Evolutionary conservation across 1,140 invertebrate species (phyloP).

Genomic region (Hyles euphorbiae): DNA sequence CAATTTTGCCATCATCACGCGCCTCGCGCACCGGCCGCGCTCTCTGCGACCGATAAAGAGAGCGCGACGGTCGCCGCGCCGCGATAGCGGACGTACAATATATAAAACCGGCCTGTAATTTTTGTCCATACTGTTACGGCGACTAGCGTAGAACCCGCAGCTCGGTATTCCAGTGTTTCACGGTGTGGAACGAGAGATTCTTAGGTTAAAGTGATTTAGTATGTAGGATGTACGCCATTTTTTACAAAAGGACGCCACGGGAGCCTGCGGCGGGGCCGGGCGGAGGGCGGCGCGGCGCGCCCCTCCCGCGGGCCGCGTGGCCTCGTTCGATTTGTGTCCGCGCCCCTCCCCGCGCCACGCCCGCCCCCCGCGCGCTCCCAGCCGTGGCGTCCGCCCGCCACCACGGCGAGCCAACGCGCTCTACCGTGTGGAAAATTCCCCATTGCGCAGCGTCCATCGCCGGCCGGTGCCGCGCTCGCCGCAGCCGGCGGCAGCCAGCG

Average conservation of each 20-base stretch:
- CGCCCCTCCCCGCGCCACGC: slow-evolving; percentile 28
- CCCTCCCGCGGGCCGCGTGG: slow-evolving; percentile 45
- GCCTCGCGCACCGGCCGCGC: slow-evolving; percentile 49
- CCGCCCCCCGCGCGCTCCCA: slow-evolving; percentile 32
- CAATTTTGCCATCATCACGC: slow-evolving; percentile 68
- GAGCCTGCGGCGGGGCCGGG: slow-evolving; percentile 27
- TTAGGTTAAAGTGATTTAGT: slow-evolving; percentile 68
- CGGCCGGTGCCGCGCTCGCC: slow-evolving; percentile 11
- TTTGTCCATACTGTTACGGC: slow-evolving; percentile 63
- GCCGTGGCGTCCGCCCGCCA: slow-evolving; percentile 35
- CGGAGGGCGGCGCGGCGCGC: slow-evolving; percentile 24
- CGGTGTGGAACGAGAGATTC: slow-evolving; percentile 66
- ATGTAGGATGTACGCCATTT: slow-evolving; percentile 62
- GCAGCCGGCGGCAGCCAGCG: slow-evolving; percentile 16
- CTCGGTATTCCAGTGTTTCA: slow-evolving; percentile 63
- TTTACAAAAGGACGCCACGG: slow-evolving; percentile 56
- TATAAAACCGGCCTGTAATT: slow-evolving; percentile 59
- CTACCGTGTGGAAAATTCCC: slow-evolving; percentile 49
- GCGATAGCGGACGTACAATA: slow-evolving; percentile 41
- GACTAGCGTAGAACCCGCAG: slow-evolving; percentile 59
- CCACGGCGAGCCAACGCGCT: slow-evolving; percentile 50
- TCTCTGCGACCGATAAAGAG: slow-evolving; percentile 64
- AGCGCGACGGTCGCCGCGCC: slow-evolving; percentile 55
- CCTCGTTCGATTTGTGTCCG: slow-evolving; percentile 63
- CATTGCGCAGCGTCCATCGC: slow-evolving; percentile 49